Percentiles rank a stretch among this genome's conserved stretches.
phyloP scores from a whole-genome alignment of 2,888 invertebrate species.

The Caenorhabditis sp. region DNA sequence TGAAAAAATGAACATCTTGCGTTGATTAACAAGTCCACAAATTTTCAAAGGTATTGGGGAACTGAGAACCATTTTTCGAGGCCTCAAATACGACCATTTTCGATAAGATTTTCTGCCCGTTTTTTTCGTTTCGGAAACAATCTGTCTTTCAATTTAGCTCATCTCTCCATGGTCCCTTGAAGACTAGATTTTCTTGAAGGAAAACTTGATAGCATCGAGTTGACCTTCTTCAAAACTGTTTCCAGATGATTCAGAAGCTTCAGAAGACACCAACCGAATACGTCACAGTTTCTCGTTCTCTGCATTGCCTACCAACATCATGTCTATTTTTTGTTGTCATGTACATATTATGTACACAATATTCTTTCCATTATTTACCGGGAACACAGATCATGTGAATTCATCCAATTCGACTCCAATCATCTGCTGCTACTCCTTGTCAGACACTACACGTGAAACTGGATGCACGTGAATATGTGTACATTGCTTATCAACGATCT shows the following conservation, averaged over 20 bases:
- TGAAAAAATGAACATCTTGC: too few relatives aligned
- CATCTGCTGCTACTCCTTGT: constrained; percentile 6
- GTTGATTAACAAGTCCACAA: too few relatives aligned
- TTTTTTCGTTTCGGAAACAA: too few relatives aligned
- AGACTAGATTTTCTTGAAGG: too few relatives aligned
- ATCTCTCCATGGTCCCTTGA: neutral
- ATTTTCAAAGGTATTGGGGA: too few relatives aligned
- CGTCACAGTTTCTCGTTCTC: constrained; percentile 22
- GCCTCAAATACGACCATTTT: too few relatives aligned
- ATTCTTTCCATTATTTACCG: constrained; percentile 14
- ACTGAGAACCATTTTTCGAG: too few relatives aligned
- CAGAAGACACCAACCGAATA: constrained; percentile 25
- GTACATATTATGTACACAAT: neutral
- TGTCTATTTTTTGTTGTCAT: constrained; percentile 2
- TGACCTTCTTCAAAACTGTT: neutral
- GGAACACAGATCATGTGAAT: constrained; percentile 26
- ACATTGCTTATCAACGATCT: constrained; percentile 37
- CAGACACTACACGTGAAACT: constrained; percentile 34
- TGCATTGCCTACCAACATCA: constrained; percentile 5
- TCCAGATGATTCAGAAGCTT: constrained; percentile 19
- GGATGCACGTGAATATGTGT: constrained; percentile 30
- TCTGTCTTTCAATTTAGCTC: too few relatives aligned
- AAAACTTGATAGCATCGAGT: neutral
- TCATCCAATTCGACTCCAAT: constrained; percentile 21
- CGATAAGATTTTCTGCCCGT: too few relatives aligned